Conservation (phyloP, 2,797 vertebrate species). For the Catostomus latipinnis region DNA sequence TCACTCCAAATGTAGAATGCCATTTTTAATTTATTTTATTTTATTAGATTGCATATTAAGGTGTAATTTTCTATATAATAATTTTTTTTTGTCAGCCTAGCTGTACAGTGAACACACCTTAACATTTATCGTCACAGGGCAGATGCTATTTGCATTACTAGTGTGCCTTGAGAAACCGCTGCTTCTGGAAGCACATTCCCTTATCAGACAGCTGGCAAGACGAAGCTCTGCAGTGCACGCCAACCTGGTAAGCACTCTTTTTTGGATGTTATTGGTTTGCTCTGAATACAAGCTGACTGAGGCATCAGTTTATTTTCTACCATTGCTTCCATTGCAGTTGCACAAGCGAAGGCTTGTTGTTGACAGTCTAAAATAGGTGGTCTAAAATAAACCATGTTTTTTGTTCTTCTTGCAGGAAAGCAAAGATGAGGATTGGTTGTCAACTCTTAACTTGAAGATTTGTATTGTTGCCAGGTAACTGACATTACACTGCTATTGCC, state of each 20-base stretch:
- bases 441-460: slow-evolving; percentile 94
- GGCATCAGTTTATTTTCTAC: background rate
- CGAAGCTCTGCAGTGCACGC: slow-evolving; percentile 89
- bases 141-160: slow-evolving; percentile 90
- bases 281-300: slow-evolving; percentile 4
- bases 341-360: background rate
- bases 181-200: slow-evolving; percentile 94
- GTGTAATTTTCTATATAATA: background rate
- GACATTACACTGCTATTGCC: background rate
- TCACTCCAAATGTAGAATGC: too few relatives aligned
- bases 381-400: background rate
- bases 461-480: slow-evolving; percentile 95
- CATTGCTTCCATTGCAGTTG: background rate
- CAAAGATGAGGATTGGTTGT: slow-evolving; percentile 88
- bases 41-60: too few relatives aligned
- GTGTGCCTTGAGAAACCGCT: slow-evolving; percentile 96
- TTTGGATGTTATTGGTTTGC: background rate
- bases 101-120: slow-evolving; percentile 1
- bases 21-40: too few relatives aligned
- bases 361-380: background rate
- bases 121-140: slow-evolving; percentile 77
- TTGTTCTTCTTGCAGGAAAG: slow-evolving; percentile 76
- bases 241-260: slow-evolving; percentile 76
- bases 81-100: slow-evolving; percentile 1
- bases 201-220: slow-evolving; percentile 93